Conservation (phyloP, 2,113 vertebrate species). For the Petrocephalus microphthalmus region DNA sequence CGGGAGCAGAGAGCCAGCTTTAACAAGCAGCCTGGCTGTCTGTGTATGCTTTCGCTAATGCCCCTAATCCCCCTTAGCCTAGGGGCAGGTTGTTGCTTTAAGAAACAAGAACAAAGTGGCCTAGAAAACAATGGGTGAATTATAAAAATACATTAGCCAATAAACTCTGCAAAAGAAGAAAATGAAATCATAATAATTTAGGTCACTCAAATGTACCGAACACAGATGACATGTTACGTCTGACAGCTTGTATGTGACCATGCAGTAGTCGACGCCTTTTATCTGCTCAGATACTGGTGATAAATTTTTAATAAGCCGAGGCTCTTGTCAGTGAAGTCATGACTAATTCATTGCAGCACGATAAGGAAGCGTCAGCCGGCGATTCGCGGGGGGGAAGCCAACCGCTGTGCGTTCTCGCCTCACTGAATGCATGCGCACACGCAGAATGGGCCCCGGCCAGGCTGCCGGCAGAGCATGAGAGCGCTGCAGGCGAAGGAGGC, state of each 20-base stretch:
- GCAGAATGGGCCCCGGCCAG: constrained; percentile 30
- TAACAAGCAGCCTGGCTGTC: background rate
- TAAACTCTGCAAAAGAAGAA: background rate
- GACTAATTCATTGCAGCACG: constrained; percentile 43
- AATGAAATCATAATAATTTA: background rate
- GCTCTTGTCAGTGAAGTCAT: constrained; percentile 39
- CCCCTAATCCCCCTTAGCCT: background rate
- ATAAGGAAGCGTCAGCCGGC: constrained; percentile 30
- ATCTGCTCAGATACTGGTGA: constrained; percentile 29
- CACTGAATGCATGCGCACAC: background rate
- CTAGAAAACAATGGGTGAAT: background rate
- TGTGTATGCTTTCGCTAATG: background rate
- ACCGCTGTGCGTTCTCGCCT: background rate
- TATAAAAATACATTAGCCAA: background rate
- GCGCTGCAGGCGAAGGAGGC: constrained; percentile 28
- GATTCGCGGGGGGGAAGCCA: background rate
- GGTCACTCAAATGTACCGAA: background rate
- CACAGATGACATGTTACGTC: background rate
- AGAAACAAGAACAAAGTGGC: constrained; percentile 1
- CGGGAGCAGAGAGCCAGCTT: background rate
- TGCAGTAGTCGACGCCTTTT: constrained; percentile 14
- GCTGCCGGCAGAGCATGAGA: constrained; percentile 15
- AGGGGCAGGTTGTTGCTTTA: constrained; percentile 3
- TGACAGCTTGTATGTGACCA: constrained; percentile 10
- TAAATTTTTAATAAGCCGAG: constrained; percentile 38